Evolutionary conservation across 2,888 invertebrate species (phyloP).

Genomic region (Drosophila hamatofila): DNA sequence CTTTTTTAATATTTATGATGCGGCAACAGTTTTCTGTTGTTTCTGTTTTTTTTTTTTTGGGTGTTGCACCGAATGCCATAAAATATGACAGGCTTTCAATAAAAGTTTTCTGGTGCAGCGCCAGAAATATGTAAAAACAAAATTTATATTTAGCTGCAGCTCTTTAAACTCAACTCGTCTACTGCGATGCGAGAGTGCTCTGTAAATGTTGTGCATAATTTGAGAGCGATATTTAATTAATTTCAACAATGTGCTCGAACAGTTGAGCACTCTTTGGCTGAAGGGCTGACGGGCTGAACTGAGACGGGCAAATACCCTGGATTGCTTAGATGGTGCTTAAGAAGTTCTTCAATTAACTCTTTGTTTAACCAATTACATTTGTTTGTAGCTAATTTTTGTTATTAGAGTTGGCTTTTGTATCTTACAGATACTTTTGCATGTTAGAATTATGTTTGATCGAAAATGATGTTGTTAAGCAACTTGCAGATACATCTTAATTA

Average conservation of each 20-base stretch:
- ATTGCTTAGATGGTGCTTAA: not conserved
- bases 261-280: not conserved
- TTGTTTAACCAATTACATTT: not conserved
- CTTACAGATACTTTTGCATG: not conserved
- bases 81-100: constrained; percentile 64
- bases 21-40: constrained; percentile 50
- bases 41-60: constrained; percentile 18
- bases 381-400: too few relatives aligned
- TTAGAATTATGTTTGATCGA: too few relatives aligned
- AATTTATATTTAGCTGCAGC: constrained; percentile 20
- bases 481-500: too few relatives aligned
- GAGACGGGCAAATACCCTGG: constrained; percentile 4
- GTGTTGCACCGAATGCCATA: constrained; percentile 39
- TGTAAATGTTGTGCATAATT: constrained; percentile 49
- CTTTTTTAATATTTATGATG: constrained; percentile 59
- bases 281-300: not conserved
- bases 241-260: constrained; percentile 43
- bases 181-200: constrained; percentile 8
- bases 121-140: constrained; percentile 1
- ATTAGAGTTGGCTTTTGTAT: not conserved
- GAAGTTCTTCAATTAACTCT: not conserved
- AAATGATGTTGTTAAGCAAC: too few relatives aligned
- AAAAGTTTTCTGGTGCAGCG: constrained; percentile 38
- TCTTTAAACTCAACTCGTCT: constrained; percentile 16
- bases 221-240: constrained; percentile 58